phyloP scores from a whole-genome alignment of 2,797 vertebrate species.

The Sternarchorhynchus goeldii region DNA sequence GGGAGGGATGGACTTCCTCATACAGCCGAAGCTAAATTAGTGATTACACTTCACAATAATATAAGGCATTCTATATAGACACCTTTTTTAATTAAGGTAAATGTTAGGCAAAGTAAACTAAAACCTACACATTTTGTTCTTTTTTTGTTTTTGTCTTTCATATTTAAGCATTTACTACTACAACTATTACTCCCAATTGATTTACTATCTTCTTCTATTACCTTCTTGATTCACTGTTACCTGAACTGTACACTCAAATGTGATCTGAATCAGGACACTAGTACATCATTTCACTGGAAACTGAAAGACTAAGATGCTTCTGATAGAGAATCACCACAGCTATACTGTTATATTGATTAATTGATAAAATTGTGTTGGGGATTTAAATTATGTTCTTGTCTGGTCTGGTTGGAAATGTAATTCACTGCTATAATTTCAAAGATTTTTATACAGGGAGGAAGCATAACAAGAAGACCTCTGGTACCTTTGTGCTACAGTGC shows the following conservation, averaged over 20 bases:
- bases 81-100: not conserved
- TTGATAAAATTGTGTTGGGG: not conserved
- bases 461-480: not conserved
- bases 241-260: constrained; percentile 10
- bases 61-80: constrained; percentile 9
- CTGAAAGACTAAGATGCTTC: not conserved
- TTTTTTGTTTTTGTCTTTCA: no score
- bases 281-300: not conserved
- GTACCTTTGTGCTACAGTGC: constrained; percentile 6
- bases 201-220: no score
- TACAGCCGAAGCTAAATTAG: not conserved
- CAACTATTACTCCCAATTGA: no score
- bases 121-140: no score
- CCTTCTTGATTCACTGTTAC: not conserved
- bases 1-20: not conserved
- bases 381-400: not conserved
- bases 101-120: no score
- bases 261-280: not conserved
- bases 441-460: not conserved
- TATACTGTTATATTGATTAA: not conserved
- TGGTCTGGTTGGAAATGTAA: not conserved
- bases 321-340: not conserved
- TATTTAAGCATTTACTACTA: no score
- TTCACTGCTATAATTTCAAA: not conserved
- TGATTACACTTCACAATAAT: not conserved